Evolutionary conservation across 2,113 vertebrate species (phyloP), one percentile per base, ranked within the genome.

Genomic region (Trogon surrucura): DNA sequence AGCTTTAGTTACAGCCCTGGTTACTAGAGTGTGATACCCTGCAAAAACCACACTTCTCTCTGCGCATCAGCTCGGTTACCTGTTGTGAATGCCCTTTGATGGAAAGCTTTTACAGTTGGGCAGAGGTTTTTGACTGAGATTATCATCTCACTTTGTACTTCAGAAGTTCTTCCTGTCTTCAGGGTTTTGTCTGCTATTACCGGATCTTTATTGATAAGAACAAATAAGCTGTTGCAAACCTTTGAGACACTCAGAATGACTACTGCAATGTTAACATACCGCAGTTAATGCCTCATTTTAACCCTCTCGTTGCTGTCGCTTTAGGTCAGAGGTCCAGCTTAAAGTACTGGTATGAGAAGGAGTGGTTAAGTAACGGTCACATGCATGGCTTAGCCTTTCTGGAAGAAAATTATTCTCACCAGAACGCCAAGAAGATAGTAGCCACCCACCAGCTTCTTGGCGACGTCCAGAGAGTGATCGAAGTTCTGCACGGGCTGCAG

Each of bases 361-460:
- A 99, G 67, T 98, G 98, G 99, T 91, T 99, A 89, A 98, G 98
- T 65, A 98, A 98, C 1, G 99, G 99, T 80, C 99, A 98, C 94
- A 99, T 99, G 99, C 99, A 99, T 23, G 99, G 99, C 80, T 97
- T 99, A 94, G 98, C 99, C 0, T 99, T 99, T 86, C 97, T 99
- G 95, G 98, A 98, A 96, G 99, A 99, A 91, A 99, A 99, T 95
- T 99, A 99, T 88, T 99, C 99, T 0, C 98, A 99, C 88, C 98
- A 99, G 95, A 99, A 99, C 92, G 98, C 98, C 87, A 98, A 98
- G 96, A 99, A 99, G 97, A 99, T 99, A 47, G 97, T 98, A 16
- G 98, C 99, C 80, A 99, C 99, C 44, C 98, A 98, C 91, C 98
- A 98, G 45, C 99, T 99, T 67, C 98, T 99, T 50, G 99, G 99